Percentiles rank a stretch among this genome's conserved stretches.
These are phyloP conservation scores for Rotaria macrura DNA, from an alignment of 2,888 invertebrate species.

Conservation along the genomic window DNA sequence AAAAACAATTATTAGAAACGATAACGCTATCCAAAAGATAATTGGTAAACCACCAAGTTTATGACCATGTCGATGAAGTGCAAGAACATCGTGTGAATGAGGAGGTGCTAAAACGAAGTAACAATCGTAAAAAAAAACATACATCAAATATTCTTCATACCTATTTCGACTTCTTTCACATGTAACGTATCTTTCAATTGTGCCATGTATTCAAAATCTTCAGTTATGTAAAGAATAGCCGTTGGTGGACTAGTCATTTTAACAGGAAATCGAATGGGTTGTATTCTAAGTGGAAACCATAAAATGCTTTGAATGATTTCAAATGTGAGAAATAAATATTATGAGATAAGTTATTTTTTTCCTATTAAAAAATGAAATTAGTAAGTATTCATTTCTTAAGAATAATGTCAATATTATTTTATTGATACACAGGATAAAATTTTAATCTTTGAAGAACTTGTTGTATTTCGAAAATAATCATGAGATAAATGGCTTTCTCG, in stretches of 20 bases:
- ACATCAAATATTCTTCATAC: no score
- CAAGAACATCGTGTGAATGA: slow-evolving; percentile 77
- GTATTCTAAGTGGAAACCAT: slow-evolving; percentile 51
- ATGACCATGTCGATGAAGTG: slow-evolving; percentile 78
- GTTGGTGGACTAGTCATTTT: slow-evolving; percentile 80
- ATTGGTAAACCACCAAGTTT: slow-evolving; percentile 77
- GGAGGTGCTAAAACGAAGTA: slow-evolving; percentile 61
- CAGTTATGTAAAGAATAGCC: slow-evolving; percentile 76
- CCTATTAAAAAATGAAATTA: no score
- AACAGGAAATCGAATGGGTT: slow-evolving; percentile 67
- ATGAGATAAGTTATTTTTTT: no score
- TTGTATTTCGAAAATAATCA: no score
- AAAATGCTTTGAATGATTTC: no score
- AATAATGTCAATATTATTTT: no score
- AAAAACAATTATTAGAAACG: slow-evolving; percentile 74
- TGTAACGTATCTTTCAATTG: slow-evolving; percentile 80
- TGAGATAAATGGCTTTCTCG: no score
- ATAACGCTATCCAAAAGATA: slow-evolving; percentile 79
- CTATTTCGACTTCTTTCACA: slow-evolving; percentile 58
- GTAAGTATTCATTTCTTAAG: neutral
- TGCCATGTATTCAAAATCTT: slow-evolving; percentile 76
- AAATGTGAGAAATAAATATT: no score
- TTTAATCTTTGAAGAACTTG: no score
- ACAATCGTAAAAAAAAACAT: no score
- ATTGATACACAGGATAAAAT: no score